Evolutionary conservation across 2,113 vertebrate species (phyloP).

Genomic region (Okapia johnstoni): DNA sequence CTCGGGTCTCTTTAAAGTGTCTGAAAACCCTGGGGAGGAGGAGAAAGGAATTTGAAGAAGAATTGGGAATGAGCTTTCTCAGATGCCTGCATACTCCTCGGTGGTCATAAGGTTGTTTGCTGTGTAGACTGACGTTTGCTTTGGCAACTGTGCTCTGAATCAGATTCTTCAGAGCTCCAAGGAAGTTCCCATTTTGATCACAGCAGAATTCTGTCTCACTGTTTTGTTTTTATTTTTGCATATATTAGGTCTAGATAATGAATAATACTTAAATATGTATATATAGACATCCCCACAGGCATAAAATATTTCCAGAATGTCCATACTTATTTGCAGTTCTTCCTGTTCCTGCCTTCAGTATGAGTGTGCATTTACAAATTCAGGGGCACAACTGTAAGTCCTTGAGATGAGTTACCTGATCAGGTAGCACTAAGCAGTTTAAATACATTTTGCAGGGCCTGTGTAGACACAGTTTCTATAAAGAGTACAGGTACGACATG

Average conservation of each 20-base stretch:
- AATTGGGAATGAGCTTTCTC: slow-evolving; percentile 57
- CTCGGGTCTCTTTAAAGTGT: slow-evolving; percentile 61
- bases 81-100: neutral
- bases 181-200: neutral
- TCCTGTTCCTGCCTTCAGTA: neutral
- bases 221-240: neutral
- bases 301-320: neutral
- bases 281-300: neutral
- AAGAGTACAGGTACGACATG: neutral
- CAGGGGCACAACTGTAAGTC: neutral
- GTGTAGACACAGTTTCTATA: neutral
- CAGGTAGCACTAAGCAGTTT: neutral
- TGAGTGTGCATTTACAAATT: neutral
- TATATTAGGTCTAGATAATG: neutral
- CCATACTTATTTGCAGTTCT: neutral
- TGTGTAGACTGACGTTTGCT: neutral
- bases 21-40: neutral
- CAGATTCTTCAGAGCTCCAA: neutral
- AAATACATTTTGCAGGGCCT: neutral
- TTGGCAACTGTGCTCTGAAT: neutral
- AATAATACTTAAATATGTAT: neutral
- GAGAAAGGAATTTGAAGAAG: slow-evolving; percentile 55
- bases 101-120: neutral
- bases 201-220: neutral
- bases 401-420: neutral